These are phyloP conservation scores for Phataginus tricuspis DNA, from an alignment of 2,797 vertebrate genomes.

Conservation along the genomic window DNA sequence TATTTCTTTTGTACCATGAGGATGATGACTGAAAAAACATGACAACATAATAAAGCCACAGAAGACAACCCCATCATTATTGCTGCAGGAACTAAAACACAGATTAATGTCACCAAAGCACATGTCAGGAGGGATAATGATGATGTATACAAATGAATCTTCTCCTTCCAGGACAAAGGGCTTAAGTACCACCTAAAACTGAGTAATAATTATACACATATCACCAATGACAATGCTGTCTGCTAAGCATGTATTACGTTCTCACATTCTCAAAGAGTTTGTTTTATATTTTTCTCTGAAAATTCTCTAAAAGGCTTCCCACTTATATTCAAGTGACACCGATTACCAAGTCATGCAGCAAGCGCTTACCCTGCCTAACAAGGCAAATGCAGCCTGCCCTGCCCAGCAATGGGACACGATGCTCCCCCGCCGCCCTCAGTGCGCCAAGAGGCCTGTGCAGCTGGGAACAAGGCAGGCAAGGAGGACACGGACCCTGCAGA, in stretches of 20 bases:
- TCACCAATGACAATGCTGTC: constrained; percentile 85
- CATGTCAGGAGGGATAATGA: constrained; percentile 85
- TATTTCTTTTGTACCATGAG: constrained; percentile 82
- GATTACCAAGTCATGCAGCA: constrained; percentile 83
- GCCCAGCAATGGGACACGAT: not conserved
- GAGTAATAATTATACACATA: constrained; percentile 87
- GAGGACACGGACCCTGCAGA: constrained; percentile 17
- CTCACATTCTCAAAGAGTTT: constrained; percentile 82
- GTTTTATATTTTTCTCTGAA: constrained; percentile 82
- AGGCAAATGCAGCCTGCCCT: constrained; percentile 66
- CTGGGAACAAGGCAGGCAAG: constrained; percentile 57
- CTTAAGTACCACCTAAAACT: constrained; percentile 82
- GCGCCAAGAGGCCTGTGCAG: constrained; percentile 70
- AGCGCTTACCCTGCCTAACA: constrained; percentile 67
- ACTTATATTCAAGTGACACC: constrained; percentile 84
- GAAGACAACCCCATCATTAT: constrained; percentile 86
- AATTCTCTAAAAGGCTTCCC: constrained; percentile 83
- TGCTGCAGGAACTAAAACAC: constrained; percentile 85
- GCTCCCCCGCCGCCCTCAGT: not conserved
- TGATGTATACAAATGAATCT: constrained; percentile 85
- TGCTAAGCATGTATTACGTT: constrained; percentile 82
- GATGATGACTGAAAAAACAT: constrained; percentile 77
- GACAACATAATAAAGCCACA: constrained; percentile 85
- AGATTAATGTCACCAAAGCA: constrained; percentile 86
- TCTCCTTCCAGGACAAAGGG: constrained; percentile 83